These are phyloP conservation scores for Enteromius afrohamiltoni DNA, from an alignment of 2,797 vertebrate genomes.

Conservation along the genomic window DNA sequence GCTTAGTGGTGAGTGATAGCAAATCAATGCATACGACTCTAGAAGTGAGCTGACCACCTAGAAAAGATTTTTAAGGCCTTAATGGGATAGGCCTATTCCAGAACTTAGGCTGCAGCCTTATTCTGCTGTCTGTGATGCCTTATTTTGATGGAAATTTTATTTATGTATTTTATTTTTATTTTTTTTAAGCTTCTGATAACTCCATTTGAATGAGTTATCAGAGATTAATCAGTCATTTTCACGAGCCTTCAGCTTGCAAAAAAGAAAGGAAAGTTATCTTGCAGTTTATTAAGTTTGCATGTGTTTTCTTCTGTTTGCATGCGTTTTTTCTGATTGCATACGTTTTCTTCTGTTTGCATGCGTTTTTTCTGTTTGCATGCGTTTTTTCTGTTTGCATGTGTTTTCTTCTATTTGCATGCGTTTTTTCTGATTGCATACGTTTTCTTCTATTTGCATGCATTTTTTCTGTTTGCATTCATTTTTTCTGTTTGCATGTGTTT, in stretches of 20 bases:
- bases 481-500: no score
- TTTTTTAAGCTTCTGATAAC: background rate
- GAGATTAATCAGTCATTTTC: background rate
- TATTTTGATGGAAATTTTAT: background rate
- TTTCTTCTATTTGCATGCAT: no score
- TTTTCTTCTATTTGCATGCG: no score
- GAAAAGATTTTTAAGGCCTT: background rate
- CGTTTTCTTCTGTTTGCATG: no score
- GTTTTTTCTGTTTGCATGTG: no score
- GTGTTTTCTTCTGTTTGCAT: no score
- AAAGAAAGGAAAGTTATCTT: background rate
- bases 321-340: no score
- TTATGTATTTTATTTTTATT: background rate
- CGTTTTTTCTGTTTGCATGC: no score
- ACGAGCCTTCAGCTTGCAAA: background rate
- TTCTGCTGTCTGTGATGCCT: background rate
- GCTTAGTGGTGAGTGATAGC: slow-evolving; percentile 85
- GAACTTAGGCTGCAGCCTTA: background rate
- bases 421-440: no score
- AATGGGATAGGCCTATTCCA: background rate
- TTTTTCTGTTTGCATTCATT: no score
- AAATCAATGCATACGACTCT: background rate
- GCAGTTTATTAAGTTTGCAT: no score
- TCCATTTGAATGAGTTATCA: background rate
- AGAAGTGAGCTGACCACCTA: background rate